phyloP scores from a whole-genome alignment of 2,113 vertebrate genomes.

The Chamaetylas fuelleborni region DNA sequence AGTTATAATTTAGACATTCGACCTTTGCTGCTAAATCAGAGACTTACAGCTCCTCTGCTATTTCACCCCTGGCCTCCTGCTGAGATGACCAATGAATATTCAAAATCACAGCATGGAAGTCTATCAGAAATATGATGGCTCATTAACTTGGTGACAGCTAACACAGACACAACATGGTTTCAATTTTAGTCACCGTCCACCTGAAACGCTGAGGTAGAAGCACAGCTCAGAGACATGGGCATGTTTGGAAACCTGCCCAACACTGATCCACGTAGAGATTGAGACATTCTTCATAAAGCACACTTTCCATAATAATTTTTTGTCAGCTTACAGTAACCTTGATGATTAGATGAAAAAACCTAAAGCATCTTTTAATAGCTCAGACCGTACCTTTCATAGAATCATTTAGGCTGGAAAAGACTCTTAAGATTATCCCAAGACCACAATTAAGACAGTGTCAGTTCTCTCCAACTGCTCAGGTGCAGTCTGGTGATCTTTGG shows the following conservation, averaged over 20 bases:
- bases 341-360: background rate
- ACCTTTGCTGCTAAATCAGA: background rate
- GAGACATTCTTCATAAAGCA: background rate
- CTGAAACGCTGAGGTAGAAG: background rate
- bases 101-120: background rate
- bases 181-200: background rate
- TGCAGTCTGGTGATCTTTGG: background rate
- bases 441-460: background rate
- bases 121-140: background rate
- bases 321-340: background rate
- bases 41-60: background rate
- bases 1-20: background rate
- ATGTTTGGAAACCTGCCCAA: background rate
- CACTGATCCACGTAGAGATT: accelerated
- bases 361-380: background rate
- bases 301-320: background rate
- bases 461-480: background rate
- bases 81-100: background rate
- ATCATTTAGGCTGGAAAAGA: background rate
- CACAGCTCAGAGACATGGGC: background rate
- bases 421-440: background rate
- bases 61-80: background rate
- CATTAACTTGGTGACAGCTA: background rate
- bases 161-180: background rate
- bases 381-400: background rate